Base-by-base conservation (phyloP, 2,113 vertebrate genomes). In the Melanerpes aurifrons region DNA sequence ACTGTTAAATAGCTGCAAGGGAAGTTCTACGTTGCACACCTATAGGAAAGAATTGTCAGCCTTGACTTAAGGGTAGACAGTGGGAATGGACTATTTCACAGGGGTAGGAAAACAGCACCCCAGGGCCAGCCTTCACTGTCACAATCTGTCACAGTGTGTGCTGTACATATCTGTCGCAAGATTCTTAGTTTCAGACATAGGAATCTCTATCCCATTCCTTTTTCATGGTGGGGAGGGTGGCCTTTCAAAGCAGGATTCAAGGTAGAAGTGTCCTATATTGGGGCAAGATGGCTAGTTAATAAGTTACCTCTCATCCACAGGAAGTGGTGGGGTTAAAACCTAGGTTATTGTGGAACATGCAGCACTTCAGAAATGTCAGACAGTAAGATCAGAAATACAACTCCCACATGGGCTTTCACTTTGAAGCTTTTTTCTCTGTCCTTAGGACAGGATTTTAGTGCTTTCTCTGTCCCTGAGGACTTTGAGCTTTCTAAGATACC, bases 161-260 rank as follows among this genome's bases (percentile, higher is more conserved):
- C 26, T 54, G 16, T 32, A 40, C 57, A 58, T 50, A 37, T 54
- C 64, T 92, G 64, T 62, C 58, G 84, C 25, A 45, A 29, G 21
- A 31, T 15, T 8, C 15, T 31, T 40, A 43, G 3, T 57, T 81
- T 89, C 69, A 83, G 4, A 28, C 22, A 37, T 61, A 13, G 14
- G 43, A 56, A 57, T 59, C 18, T 86, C 9, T 71, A 4, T 75
- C 4, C 25, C 2, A 3, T n/a, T 45, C 1, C 35, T 63, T 35
- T 4, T 31, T 8, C 0, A 0, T 11, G 0, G 2, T 68, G 7
- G 3, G 3, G 1, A 5, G 5, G 5, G 22, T 73, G 29, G 8
- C 32, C 54, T 70, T 22, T 64, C 54, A 71, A 37, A 71, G 29
- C 9, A 82, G 37, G 21, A 81, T 83, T 86, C 69, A 71, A 57